phyloP scores from a whole-genome alignment of 2,888 invertebrate genomes.

The Melanotus villosus region DNA sequence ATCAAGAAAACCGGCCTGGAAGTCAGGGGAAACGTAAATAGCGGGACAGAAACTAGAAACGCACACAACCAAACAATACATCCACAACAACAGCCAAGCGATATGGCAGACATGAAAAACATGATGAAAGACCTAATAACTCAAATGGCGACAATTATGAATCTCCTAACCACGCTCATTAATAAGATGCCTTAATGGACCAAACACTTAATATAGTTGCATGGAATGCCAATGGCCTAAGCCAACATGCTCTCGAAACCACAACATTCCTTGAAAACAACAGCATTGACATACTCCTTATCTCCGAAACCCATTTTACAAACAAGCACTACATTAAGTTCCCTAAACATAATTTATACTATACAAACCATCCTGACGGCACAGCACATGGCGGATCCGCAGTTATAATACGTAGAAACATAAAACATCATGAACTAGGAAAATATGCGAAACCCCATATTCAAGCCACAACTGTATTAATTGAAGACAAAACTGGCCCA shows the following conservation, averaged over 20 bases:
- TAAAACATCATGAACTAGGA: constrained; percentile 16
- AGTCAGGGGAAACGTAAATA: neutral
- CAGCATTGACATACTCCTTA: constrained; percentile 18
- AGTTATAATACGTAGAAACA: too few relatives aligned
- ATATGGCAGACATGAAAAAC: too few relatives aligned
- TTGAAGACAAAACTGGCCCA: too few relatives aligned
- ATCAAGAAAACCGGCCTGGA: neutral
- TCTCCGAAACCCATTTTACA: too few relatives aligned
- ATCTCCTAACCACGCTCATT: too few relatives aligned
- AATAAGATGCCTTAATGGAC: too few relatives aligned
- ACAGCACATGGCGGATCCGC: too few relatives aligned
- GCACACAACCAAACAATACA: constrained; percentile 11
- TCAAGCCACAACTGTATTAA: too few relatives aligned
- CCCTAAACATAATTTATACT: too few relatives aligned
- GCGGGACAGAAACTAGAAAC: neutral
- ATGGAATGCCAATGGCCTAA: constrained; percentile 25
- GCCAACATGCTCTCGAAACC: constrained; percentile 9
- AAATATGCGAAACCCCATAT: constrained; percentile 8
- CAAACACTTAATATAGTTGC: constrained; percentile 3
- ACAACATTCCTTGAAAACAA: constrained; percentile 9
- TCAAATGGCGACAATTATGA: constrained; percentile 13
- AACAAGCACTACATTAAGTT: too few relatives aligned
- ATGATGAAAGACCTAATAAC: too few relatives aligned
- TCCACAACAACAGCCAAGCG: neutral
- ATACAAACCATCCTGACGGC: too few relatives aligned